Conservation (phyloP, 1,140 invertebrate genomes). For the Bombus waltoni region DNA sequence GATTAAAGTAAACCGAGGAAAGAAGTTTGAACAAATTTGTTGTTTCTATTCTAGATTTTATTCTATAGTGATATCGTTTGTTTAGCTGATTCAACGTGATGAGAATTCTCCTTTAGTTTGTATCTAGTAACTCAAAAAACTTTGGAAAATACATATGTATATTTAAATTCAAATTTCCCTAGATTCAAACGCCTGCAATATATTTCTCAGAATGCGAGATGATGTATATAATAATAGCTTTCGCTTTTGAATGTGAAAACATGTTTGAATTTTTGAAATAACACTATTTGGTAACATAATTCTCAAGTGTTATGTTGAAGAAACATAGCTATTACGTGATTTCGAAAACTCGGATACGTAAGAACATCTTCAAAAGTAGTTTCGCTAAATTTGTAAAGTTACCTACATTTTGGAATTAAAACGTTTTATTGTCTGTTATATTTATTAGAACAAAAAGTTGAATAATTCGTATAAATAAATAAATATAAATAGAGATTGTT, state of each 20-base stretch:
- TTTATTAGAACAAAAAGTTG: no score
- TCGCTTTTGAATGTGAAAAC: not conserved
- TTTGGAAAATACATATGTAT: not conserved
- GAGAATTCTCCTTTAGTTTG: not conserved
- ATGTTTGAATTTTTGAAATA: not conserved
- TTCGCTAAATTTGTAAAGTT: not conserved
- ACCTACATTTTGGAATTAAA: not conserved
- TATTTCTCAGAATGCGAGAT: not conserved
- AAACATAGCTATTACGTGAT: not conserved
- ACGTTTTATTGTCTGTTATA: not conserved
- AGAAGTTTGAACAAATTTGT: slow-evolving; percentile 37
- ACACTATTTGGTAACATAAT: not conserved
- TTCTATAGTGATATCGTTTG: not conserved
- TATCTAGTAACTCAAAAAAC: not conserved
- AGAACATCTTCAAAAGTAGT: not conserved
- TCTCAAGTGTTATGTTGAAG: not conserved
- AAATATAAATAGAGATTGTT: not conserved
- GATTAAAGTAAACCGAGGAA: slow-evolving; percentile 30
- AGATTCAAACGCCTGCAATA: not conserved
- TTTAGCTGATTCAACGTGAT: not conserved
- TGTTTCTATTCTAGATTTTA: slow-evolving; percentile 18
- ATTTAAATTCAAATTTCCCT: not conserved
- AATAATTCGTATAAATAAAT: not conserved
- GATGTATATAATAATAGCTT: not conserved
- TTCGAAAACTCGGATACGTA: not conserved